Evolutionary conservation across 1,140 invertebrate genomes (phyloP).

Genomic region (Monomorium pharaonis): DNA sequence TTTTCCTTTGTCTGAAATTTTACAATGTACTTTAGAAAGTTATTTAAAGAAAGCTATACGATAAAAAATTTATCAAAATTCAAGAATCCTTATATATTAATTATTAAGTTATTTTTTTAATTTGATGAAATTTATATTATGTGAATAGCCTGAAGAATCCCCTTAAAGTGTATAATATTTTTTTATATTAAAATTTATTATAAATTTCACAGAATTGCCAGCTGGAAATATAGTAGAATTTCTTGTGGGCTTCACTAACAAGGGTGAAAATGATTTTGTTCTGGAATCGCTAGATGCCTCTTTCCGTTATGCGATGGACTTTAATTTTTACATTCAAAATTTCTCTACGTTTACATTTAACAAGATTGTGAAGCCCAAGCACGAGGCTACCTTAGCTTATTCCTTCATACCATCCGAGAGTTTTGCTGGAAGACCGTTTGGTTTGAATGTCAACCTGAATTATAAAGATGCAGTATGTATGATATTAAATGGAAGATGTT

Average conservation of each 20-base stretch:
- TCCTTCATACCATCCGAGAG: conserved; percentile 97
- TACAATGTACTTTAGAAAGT: no score
- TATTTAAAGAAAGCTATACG: no score
- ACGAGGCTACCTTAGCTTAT: conserved; percentile 98
- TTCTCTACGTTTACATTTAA: conserved; percentile 97
- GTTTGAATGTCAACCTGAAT: conserved; percentile 96
- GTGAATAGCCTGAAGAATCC: no score
- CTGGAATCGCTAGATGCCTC: conserved; percentile 98
- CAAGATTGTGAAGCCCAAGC: conserved; percentile 93
- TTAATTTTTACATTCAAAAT: conserved; percentile 99
- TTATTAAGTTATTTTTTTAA: no score
- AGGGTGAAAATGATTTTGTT: conserved; percentile 95
- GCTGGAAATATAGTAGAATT: conserved; percentile 97
- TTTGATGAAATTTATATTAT: no score
- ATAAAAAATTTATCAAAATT: no score
- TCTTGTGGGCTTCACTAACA: conserved; percentile 98
- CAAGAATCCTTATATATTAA: no score
- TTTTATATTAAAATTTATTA: conserved; percentile 34
- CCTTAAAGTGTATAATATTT: not conserved
- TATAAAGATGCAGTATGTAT: conserved; percentile 93
- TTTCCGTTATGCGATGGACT: conserved; percentile 99
- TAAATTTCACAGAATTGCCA: conserved; percentile 91
- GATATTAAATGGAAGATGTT: not conserved
- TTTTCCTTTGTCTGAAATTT: no score
- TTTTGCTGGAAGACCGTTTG: conserved; percentile 98